These are phyloP conservation scores for Uloborus diversus DNA, from an alignment of 1,140 invertebrate genomes.

Conservation along the genomic window DNA sequence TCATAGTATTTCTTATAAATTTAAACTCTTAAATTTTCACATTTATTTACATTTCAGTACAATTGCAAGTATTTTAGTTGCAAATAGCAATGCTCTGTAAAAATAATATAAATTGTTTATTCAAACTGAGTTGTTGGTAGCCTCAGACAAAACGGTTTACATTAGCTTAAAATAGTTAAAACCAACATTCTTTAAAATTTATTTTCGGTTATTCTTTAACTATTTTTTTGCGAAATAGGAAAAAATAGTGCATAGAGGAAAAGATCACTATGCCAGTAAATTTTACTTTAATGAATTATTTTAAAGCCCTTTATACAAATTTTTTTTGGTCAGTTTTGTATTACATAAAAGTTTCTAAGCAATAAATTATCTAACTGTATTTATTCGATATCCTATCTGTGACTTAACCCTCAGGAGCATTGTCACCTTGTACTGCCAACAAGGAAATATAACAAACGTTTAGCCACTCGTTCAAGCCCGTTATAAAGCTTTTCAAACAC, in stretches of 20 bases:
- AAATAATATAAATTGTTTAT: constrained; percentile 20
- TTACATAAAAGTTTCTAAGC: constrained; percentile 38
- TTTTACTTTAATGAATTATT: constrained; percentile 21
- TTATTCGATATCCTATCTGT: constrained; percentile 27
- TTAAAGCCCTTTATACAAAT: constrained; percentile 51
- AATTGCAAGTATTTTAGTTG: constrained; percentile 17
- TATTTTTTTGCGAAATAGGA: constrained; percentile 8
- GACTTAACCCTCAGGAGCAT: constrained; percentile 23
- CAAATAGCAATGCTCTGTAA: constrained; percentile 32
- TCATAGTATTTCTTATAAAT: constrained; percentile 21
- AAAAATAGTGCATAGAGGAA: constrained; percentile 46
- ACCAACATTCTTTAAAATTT: constrained; percentile 17
- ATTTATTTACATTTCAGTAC: constrained; percentile 26
- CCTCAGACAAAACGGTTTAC: constrained; percentile 23
- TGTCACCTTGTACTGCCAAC: constrained; percentile 20
- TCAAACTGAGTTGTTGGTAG: constrained; percentile 16
- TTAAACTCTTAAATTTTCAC: constrained; percentile 8
- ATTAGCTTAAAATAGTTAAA: constrained; percentile 31
- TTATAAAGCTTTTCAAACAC: not conserved
- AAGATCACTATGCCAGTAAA: constrained; percentile 13
- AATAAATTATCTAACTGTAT: constrained; percentile 38
- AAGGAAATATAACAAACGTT: too few relatives aligned
- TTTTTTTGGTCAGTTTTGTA: constrained; percentile 25
- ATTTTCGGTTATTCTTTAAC: not conserved
- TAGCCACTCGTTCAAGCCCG: too few relatives aligned